Conservation (phyloP, 2,113 vertebrate species). For the Alouatta palliata region DNA sequence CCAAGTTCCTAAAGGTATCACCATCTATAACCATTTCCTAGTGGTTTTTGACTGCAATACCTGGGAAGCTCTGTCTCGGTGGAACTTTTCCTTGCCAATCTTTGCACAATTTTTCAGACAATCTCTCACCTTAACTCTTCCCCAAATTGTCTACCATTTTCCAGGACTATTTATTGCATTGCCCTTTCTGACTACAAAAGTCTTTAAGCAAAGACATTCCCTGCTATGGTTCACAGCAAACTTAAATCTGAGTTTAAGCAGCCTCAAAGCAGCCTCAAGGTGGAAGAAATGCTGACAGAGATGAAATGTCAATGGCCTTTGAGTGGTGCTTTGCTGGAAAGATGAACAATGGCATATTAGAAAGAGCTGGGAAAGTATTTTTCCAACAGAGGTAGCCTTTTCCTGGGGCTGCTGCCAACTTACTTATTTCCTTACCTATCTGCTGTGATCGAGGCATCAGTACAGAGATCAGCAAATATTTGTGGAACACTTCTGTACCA, state of each 20-base stretch:
- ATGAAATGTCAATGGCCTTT: too few relatives aligned
- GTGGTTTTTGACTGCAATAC: neutral
- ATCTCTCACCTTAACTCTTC: neutral
- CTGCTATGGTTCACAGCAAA: too few relatives aligned
- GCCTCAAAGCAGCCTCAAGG: neutral
- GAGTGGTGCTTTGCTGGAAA: neutral
- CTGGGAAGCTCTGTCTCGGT: fast-evolving
- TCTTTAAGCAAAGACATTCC: neutral
- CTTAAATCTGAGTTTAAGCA: too few relatives aligned
- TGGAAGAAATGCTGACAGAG: neutral
- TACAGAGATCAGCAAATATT: neutral
- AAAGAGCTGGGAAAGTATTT: neutral
- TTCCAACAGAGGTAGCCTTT: neutral
- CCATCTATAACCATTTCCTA: neutral
- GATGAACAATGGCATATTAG: neutral
- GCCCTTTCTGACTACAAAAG: neutral
- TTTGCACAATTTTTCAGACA: neutral
- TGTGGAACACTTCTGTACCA: neutral
- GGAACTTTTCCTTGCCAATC: neutral
- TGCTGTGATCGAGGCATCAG: neutral
- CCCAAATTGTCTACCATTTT: neutral
- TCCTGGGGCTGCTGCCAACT: neutral
- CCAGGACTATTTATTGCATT: neutral
- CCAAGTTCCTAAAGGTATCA: neutral
- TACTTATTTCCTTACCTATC: neutral